Percentiles rank a stretch among this genome's conserved stretches.
These are phyloP conservation scores for Nesoenas mayeri DNA, from an alignment of 2,113 vertebrate genomes.

Conservation along the genomic window DNA sequence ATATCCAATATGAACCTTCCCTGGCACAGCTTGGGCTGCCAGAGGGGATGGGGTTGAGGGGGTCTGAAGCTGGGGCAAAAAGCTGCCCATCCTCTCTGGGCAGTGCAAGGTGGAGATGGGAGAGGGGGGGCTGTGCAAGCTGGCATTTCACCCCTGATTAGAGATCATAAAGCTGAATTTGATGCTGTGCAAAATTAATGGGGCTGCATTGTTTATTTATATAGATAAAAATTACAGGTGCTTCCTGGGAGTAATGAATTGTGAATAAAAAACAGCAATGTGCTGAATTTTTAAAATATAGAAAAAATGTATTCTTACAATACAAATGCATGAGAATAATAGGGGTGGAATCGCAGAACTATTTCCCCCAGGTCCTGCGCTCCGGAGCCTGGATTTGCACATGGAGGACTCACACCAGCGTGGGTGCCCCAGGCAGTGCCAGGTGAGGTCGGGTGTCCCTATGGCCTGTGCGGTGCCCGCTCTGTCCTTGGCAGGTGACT, in stretches of 20 bases:
- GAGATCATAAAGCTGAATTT: background rate
- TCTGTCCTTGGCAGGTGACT: background rate
- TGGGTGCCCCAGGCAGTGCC: background rate
- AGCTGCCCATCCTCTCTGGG: background rate
- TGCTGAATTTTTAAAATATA: background rate
- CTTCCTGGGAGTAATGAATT: background rate
- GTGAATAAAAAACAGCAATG: background rate
- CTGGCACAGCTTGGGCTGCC: background rate
- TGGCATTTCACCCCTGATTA: background rate
- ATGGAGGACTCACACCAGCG: background rate
- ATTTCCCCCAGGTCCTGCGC: background rate
- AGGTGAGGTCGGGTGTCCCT: background rate
- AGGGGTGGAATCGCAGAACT: background rate
- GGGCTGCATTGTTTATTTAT: background rate
- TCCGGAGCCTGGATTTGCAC: background rate
- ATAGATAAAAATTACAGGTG: background rate
- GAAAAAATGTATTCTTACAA: background rate
- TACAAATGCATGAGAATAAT: background rate
- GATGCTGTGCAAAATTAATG: background rate
- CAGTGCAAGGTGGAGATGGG: fast-evolving
- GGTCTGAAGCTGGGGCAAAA: background rate
- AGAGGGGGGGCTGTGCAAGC: background rate
- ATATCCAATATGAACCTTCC: too few relatives aligned
- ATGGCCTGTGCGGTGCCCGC: fast-evolving
- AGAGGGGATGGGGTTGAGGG: background rate